Base-by-base conservation (phyloP, 2,888 invertebrate genomes). In the Cheiracanthium punctorium region DNA sequence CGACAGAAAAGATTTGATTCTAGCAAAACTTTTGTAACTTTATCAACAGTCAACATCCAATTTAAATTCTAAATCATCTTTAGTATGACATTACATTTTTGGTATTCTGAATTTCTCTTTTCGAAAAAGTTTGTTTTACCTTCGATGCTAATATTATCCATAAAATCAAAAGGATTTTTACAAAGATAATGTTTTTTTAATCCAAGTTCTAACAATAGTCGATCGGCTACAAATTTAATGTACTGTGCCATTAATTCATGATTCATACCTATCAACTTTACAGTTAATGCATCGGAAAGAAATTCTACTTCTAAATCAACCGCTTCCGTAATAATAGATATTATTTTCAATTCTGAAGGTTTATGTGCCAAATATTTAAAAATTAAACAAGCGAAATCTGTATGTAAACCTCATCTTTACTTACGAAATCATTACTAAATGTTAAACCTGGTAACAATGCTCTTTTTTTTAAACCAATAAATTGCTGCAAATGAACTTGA, bases 91-190 rank as follows among this genome's bases (percentile, higher is more conserved):
- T 37, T 37, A 8, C 7, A 37, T 37, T 37, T 37, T 37, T 37
- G 37, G 12, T 37, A 37, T 37, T 37, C 37, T 0, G 97, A 98
- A 5, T 99, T 99, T 92, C 97, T 96, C 93, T 98, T 98, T 92
- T 99, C 99, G 91, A 99, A 99, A 93, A 99, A 99, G 93, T 99
- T 99, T 0, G 99, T 99, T 92, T 99, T 99, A 20, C 99, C 99
- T 91, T 99, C 98, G 89, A 98, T 93, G 0, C 98, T 98, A 90
- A 99, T 99, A 90, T 97, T 95, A 91, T 98, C 98, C 99, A 99
- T 99, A 92, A 99, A 99, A 92, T 97, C 97, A 92, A 99, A 99
- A 10, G 99, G 99, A 93, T 99, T 99, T 90, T 95, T 95, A 0
- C 95, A 94, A 90, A 96, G 95, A 93, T 96, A 99, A 89, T 96